phyloP scores from a whole-genome alignment of 2,888 invertebrate genomes.

The Drosophila neonasuta region DNA sequence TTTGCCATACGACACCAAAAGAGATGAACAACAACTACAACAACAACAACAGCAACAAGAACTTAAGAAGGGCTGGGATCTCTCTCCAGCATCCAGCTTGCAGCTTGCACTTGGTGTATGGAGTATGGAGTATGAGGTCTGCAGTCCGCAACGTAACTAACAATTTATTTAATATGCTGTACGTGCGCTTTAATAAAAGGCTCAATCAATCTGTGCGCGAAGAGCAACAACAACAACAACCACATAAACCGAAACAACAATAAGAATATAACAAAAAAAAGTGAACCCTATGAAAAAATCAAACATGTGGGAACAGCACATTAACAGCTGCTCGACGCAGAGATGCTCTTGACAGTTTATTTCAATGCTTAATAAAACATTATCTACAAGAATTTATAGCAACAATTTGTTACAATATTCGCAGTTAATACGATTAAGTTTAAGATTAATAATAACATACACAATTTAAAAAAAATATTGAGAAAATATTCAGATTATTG shows the following conservation, averaged over 20 bases:
- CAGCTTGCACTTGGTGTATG: slow-evolving; percentile 13
- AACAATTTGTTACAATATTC: neutral
- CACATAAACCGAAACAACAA: slow-evolving; percentile 7
- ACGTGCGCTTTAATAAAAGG: slow-evolving; percentile 80
- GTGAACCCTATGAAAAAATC: slow-evolving; percentile 34
- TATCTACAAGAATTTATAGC: neutral
- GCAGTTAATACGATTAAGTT: neutral
- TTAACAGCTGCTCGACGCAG: slow-evolving; percentile 48
- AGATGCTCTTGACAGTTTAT: slow-evolving; percentile 50
- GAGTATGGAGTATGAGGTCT: slow-evolving; percentile 23
- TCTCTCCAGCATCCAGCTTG: slow-evolving; percentile 15
- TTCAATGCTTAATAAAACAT: neutral
- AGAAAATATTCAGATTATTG: neutral
- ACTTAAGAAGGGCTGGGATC: slow-evolving; percentile 49
- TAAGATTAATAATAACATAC: neutral
- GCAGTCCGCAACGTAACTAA: slow-evolving; percentile 77
- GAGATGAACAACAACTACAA: slow-evolving; percentile 31
- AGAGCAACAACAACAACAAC: slow-evolving; percentile 46
- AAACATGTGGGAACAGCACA: slow-evolving; percentile 47
- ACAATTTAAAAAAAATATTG: neutral
- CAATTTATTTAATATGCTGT: slow-evolving; percentile 81
- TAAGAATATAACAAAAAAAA: slow-evolving; percentile 27
- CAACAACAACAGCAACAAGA: slow-evolving; percentile 34
- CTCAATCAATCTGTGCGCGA: slow-evolving; percentile 73
- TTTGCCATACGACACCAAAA: slow-evolving; percentile 72